Percentiles rank a stretch among this genome's conserved stretches.
These are phyloP conservation scores for Drosophila dives DNA, from an alignment of 2,888 invertebrate species.

Conservation along the genomic window DNA sequence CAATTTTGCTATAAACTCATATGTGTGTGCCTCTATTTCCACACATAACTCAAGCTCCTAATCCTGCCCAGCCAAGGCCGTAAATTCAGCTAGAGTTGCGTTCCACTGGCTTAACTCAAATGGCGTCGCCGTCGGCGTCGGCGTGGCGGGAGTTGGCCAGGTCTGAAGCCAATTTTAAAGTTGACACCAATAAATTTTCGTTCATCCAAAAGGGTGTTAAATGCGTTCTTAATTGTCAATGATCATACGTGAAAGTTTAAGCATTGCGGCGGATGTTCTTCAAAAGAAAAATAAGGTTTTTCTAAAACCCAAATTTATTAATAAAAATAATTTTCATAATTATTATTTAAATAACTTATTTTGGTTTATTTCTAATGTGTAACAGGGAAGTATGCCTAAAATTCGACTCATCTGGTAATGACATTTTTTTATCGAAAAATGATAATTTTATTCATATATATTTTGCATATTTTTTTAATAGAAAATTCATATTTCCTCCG, in stretches of 20 bases:
- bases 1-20: slow-evolving; percentile 25
- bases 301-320: too few species aligned
- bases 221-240: slow-evolving; percentile 27
- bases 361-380: background rate
- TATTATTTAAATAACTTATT: too few species aligned
- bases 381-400: background rate
- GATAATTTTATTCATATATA: too few species aligned
- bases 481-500: too few species aligned
- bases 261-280: background rate
- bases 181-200: slow-evolving; percentile 47
- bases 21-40: slow-evolving; percentile 41
- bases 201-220: slow-evolving; percentile 31
- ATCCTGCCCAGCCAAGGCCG: slow-evolving; percentile 57
- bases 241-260: too few species aligned
- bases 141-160: too few species aligned
- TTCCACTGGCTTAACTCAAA: slow-evolving; percentile 57
- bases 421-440: background rate
- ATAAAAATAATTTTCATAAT: too few species aligned
- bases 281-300: background rate
- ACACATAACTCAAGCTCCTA: slow-evolving; percentile 55
- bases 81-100: slow-evolving; percentile 55
- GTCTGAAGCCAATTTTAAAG: slow-evolving; percentile 61
- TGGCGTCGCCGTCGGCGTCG: slow-evolving; percentile 29
- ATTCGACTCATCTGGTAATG: background rate
- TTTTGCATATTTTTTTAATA: too few species aligned